These are phyloP conservation scores for Teleiodes luculella DNA, from an alignment of 2,888 invertebrate species.

Conservation along the genomic window DNA sequence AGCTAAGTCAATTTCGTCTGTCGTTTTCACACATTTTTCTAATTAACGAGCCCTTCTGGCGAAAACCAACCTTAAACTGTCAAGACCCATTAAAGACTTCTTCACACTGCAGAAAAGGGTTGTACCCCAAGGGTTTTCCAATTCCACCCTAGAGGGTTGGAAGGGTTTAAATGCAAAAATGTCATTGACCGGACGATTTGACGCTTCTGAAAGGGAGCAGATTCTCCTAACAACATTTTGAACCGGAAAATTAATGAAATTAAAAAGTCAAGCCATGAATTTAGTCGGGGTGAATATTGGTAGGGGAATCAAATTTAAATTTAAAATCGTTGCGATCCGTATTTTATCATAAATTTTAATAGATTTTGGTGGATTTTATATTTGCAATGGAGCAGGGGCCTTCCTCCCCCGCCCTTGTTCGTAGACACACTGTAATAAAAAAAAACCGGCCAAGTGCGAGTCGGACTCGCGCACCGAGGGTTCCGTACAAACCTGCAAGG, in stretches of 20 bases:
- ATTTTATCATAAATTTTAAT: not conserved
- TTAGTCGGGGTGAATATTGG: not conserved
- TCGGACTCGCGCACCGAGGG: too few species aligned
- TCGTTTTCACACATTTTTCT: not conserved
- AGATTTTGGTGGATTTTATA: too few species aligned
- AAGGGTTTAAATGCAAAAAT: not conserved
- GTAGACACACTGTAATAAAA: too few species aligned
- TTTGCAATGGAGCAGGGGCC: too few species aligned
- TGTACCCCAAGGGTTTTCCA: slow-evolving; percentile 1
- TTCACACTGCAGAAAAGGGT: not conserved
- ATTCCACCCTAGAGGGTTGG: not conserved
- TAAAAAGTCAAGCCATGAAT: not conserved
- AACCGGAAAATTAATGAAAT: slow-evolving; percentile 4
- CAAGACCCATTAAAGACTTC: not conserved
- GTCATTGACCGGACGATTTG: not conserved
- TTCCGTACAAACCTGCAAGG: too few species aligned
- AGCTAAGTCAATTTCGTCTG: too few species aligned
- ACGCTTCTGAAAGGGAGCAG: not conserved
- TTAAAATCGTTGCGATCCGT: not conserved
- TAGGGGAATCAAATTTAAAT: not conserved
- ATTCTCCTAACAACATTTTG: not conserved
- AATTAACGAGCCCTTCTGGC: not conserved
- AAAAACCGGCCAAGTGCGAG: too few species aligned
- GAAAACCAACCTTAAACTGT: not conserved
- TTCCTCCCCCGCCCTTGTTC: too few species aligned